phyloP scores from a whole-genome alignment of 2,888 invertebrate genomes.

The Dicyrtoma fusca region DNA sequence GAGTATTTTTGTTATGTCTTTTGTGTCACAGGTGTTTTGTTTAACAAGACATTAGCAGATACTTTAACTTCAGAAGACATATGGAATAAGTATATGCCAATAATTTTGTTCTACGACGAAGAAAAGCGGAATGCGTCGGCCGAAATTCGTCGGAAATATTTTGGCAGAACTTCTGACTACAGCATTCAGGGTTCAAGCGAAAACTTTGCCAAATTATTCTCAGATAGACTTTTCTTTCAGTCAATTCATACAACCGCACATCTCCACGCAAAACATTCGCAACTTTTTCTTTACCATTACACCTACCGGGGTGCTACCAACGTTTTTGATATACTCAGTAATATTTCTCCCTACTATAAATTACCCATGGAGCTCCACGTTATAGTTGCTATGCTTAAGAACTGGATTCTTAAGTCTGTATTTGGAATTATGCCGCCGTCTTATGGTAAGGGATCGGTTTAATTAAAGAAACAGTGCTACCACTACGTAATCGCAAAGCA shows the following conservation, averaged over 20 bases:
- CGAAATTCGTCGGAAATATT: slow-evolving; percentile 7
- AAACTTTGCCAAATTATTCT: slow-evolving; percentile 19
- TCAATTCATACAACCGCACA: slow-evolving; percentile 25
- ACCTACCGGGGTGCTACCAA: slow-evolving; percentile 26
- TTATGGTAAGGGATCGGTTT: no score
- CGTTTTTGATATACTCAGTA: slow-evolving; percentile 26
- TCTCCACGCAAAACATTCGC: slow-evolving; percentile 19
- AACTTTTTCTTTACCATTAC: slow-evolving; percentile 25
- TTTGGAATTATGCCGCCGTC: no score
- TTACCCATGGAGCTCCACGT: slow-evolving; percentile 31
- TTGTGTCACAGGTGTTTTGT: slow-evolving; percentile 21
- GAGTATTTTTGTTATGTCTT: no score
- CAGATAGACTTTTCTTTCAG: slow-evolving; percentile 33
- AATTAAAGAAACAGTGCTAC: no score
- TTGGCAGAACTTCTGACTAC: slow-evolving; percentile 12
- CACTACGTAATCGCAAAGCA: no score
- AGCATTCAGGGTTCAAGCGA: not conserved
- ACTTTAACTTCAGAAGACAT: slow-evolving; percentile 2
- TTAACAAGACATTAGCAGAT: slow-evolving; percentile 20
- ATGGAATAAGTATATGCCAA: slow-evolving; percentile 33
- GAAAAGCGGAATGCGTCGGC: slow-evolving; percentile 16
- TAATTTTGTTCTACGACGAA: slow-evolving; percentile 23
- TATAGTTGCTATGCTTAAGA: slow-evolving; percentile 13
- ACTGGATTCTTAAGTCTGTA: slow-evolving; percentile 16
- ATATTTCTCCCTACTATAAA: slow-evolving; percentile 25